Evolutionary conservation across 2,797 vertebrate genomes (phyloP), one percentile per base, ranked within the genome.

Genomic region (Platyrinchus mystaceus): DNA sequence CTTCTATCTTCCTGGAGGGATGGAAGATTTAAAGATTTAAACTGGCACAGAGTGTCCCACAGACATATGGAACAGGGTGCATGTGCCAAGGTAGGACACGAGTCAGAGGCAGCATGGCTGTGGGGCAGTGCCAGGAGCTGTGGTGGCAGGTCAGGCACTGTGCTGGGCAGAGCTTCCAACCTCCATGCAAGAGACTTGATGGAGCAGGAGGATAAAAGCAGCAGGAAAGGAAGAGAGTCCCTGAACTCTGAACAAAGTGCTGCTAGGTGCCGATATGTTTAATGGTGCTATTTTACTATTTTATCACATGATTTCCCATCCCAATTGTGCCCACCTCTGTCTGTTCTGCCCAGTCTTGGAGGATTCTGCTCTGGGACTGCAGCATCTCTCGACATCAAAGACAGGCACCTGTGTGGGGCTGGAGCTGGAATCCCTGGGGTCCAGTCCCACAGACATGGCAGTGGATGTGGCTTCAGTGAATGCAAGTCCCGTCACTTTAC

Each of bases 381-480:
- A 87, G 32, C 64, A 24, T 22, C 34, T 47, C 82, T 68, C 3
- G 1, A 10, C 1, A 1, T 2, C 9, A 14, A 74, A 66, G 52
- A 43, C 30, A 32, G 52, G 13, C 0, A 0, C 9, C 46, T 30
- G 41, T 49, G 64, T 13, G 6, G 6, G 3, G 9, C 36, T 23
- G 21, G 39, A 75, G 44, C 68, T 1, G 1, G 20, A 39, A 30
- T 22, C 34, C 1, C 0, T 1, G 2, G 17, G 18, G 10, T 76
- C 21, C 3, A 5, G 34, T 28, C 50, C 56, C 62, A 28, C 1
- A 43, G 52, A 53, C 2, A 0, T 0, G 5, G 58, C 36, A 47
- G 23, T 23, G 20, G 6, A 39, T 0, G 9, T 44, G 49, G 32
- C 36, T 22, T 28, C 0, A 0, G 37, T 3, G 7, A 43, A 14